phyloP scores from a whole-genome alignment of 1,140 invertebrate species.

The Frieseomelitta varia region DNA sequence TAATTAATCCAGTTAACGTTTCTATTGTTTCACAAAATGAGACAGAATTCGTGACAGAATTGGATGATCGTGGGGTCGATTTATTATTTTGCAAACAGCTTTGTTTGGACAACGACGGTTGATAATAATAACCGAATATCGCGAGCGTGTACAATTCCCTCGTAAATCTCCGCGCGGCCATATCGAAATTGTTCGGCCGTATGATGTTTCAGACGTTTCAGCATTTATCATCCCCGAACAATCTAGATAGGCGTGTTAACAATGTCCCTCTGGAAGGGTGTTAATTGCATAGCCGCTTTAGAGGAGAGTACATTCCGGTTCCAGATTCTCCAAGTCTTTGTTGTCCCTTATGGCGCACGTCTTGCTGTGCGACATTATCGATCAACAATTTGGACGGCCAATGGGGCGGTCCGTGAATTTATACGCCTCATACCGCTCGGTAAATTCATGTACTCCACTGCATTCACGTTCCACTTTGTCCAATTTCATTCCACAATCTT shows the following conservation, averaged over 20 bases:
- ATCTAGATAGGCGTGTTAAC: constrained; percentile 44
- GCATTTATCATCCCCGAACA: constrained; percentile 35
- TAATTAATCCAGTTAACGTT: too few species aligned
- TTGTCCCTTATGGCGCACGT: constrained; percentile 33
- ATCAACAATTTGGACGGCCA: constrained; percentile 26
- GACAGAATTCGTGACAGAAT: too few species aligned
- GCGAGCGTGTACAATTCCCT: background rate
- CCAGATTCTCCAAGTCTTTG: constrained; percentile 42
- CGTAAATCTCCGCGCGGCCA: background rate
- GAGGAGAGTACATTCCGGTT: constrained; percentile 29
- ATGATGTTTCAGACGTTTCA: constrained; percentile 17
- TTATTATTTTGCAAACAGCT: too few species aligned
- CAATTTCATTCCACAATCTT: background rate
- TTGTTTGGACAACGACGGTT: background rate
- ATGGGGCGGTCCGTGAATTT: constrained; percentile 6
- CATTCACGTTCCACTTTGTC: background rate
- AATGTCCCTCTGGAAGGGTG: constrained; percentile 36
- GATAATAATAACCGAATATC: too few species aligned
- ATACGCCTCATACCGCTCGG: background rate
- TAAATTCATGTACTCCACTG: background rate
- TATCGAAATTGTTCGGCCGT: constrained; percentile 21
- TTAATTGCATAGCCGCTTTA: constrained; percentile 44
- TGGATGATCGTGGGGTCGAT: too few species aligned
- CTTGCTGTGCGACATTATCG: constrained; percentile 33
- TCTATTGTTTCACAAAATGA: too few species aligned